Evolutionary conservation across 2,113 vertebrate genomes (phyloP).

Genomic region (Entosphenus tridentatus): DNA sequence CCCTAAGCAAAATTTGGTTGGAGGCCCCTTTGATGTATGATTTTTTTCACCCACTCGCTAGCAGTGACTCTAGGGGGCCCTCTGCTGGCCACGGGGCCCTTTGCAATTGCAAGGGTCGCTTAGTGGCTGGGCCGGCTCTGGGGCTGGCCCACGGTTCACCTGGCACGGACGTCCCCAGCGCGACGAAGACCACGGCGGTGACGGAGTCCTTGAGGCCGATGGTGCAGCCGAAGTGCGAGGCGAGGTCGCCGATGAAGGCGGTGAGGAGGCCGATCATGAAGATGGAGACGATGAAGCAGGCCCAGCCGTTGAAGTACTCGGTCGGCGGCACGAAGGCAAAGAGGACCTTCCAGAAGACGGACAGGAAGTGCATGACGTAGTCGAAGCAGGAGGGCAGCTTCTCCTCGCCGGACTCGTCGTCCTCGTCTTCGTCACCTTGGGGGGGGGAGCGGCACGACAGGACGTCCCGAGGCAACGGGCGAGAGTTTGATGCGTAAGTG

Average conservation of each 20-base stretch:
- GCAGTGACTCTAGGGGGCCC: too few relatives aligned
- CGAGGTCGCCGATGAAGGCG: constrained; percentile 71
- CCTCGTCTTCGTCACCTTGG: constrained; percentile 68
- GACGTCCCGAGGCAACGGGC: background rate
- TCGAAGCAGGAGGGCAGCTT: constrained; percentile 86
- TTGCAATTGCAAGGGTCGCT: too few relatives aligned
- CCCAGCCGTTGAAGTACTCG: constrained; percentile 82
- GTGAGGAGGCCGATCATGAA: constrained; percentile 80
- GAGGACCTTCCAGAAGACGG: constrained; percentile 96
- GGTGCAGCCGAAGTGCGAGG: constrained; percentile 92
- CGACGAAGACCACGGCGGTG: constrained; percentile 78
- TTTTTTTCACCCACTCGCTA: too few relatives aligned
- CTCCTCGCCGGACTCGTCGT: constrained; percentile 60
- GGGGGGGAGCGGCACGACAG: background rate
- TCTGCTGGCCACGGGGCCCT: too few relatives aligned
- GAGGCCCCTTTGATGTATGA: too few relatives aligned
- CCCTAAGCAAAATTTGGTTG: too few relatives aligned
- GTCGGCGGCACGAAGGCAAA: constrained; percentile 93
- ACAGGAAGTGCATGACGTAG: constrained; percentile 98
- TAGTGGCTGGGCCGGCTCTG: too few relatives aligned
- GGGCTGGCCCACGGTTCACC: constrained; percentile 23
- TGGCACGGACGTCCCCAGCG: constrained; percentile 80
- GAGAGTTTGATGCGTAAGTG: constrained; percentile 8
- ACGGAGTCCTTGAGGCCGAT: constrained; percentile 96
- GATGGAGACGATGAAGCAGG: constrained; percentile 72